Base-by-base conservation (phyloP, 2,888 invertebrate genomes). In the Acleris sparsana region DNA sequence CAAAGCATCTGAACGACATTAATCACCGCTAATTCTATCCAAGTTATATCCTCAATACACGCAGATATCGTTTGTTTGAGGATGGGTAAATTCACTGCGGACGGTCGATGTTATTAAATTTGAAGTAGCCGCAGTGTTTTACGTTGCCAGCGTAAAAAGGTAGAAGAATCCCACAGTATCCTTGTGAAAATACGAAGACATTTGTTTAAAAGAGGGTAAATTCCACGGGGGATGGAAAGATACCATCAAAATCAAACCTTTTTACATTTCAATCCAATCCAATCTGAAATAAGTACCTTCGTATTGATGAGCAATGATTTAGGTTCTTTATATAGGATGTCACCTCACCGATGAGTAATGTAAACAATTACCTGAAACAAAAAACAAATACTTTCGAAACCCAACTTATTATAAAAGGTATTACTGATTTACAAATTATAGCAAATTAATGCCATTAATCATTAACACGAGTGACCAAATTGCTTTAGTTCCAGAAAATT, bases 11-110 rank as follows among this genome's bases (percentile, higher is more conserved):
- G 61, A 44, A 75, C 52, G 52, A 71, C 67, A 75, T 78, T 71
- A 73, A 76, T 77, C 75, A 74, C 67, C 53, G 64, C 64, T 72
- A 70, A 73, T 71, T 72, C 71, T 62, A 70, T 72, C 72, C 71
- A 72, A 67, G 70, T 66, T 63, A 68, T 68, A 20, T 48, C 62
- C 57, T 72, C 69, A 73, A 44, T 52, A 22, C 43, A 52, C 60
- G 52, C 33, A 43, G 29, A 39, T 18, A 39, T 20, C 33, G 29
- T 51, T 60, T 16, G 20, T 60, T 52, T 29, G 51, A 49, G 20
- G 20, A 22, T n/a, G 33, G 1, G 43, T 39, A 43, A 60, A 60
- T 51, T 20, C 7, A 33, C 33, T 9, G 33, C 9, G 33, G 33
- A 9, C 9, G 33, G 3, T 33, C 33, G 9, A 33, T 9, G 9